Conservation (phyloP, 2,113 vertebrate genomes). For the Leptocoma aspasia region DNA sequence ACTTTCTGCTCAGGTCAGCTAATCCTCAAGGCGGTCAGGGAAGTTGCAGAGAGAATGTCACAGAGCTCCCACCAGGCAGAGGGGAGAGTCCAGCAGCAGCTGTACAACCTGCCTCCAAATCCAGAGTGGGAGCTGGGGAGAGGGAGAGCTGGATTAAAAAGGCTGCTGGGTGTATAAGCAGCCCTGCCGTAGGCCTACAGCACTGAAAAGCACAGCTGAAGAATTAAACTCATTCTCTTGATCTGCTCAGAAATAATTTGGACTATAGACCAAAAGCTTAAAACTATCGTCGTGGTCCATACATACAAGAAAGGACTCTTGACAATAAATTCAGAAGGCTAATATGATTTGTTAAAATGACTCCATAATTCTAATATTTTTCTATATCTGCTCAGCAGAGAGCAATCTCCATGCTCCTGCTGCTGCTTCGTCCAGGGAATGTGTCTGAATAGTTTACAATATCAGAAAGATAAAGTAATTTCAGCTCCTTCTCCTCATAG, state of each 20-base stretch:
- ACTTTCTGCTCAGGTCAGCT: constrained; percentile 31
- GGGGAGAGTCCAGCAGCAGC: background rate
- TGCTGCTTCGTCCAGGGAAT: no score
- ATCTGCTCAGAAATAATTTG: background rate
- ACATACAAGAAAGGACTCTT: no score
- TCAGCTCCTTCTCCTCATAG: no score
- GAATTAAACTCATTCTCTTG: background rate
- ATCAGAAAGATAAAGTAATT: no score
- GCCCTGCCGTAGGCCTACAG: background rate
- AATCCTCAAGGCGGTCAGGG: background rate
- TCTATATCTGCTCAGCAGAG: no score
- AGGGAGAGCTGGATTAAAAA: background rate
- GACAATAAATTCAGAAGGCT: no score
- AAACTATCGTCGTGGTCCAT: no score
- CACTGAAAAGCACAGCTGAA: background rate
- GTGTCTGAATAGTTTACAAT: no score
- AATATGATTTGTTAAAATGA: no score
- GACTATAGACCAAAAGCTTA: background rate
- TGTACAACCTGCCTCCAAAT: background rate
- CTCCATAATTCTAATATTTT: no score
- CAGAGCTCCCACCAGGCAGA: background rate
- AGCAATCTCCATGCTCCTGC: no score
- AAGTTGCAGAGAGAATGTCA: background rate
- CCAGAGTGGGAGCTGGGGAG: background rate
- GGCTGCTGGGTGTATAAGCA: background rate